Base-by-base conservation (phyloP, 2,113 vertebrate genomes). In the Megaceryle maxima region DNA sequence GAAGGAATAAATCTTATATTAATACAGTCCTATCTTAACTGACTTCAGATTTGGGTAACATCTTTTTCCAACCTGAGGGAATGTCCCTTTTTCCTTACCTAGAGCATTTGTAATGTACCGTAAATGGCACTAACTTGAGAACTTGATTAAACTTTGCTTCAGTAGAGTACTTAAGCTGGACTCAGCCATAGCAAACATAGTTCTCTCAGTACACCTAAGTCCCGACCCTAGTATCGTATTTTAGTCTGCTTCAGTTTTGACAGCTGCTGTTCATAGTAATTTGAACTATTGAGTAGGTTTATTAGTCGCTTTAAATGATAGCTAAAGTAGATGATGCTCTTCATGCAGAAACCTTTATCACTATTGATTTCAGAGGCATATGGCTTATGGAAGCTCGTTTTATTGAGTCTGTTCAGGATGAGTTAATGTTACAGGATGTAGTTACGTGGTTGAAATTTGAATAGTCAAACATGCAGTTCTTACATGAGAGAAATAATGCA, bases 211-310 rank as follows among this genome's bases (percentile, higher is more conserved):
- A 94, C 92, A 87, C 44, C 25, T 62, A 91, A 94, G 83, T 95
- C 90, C 81, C 89, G 83, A 86, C 80, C 68, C 83, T 66, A 1
- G 11, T 85, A 50, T 95, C 72, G 5, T 83, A 43, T 91, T 77
- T 68, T 83, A 51, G 43, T 50, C 39, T 91, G 48, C 67, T 95
- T 81, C 29, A 17, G 59, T 74, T 76, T 83, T 90, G 89, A 60
- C 90, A 97, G 92, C 84, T 88, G 86, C 57, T 96, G 57, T 81
- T 94, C 88, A 16, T 17, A 69, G 68, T 67, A 62, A 75, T 96
- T 93, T 46, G 76, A 94, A 63, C 55, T 85, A 85, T 80, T 17
- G 37, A 73, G 53, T 28, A 48, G 51, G 33, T 1, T 87, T 56
- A 41, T 60, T 90, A 46, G 37, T 50, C 29, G 25, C 16, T 75